Percentiles rank a stretch among this genome's conserved stretches.
Evolutionary conservation across 2,113 vertebrate genomes (phyloP).

Genomic region (Leptodactylus fuscus): DNA sequence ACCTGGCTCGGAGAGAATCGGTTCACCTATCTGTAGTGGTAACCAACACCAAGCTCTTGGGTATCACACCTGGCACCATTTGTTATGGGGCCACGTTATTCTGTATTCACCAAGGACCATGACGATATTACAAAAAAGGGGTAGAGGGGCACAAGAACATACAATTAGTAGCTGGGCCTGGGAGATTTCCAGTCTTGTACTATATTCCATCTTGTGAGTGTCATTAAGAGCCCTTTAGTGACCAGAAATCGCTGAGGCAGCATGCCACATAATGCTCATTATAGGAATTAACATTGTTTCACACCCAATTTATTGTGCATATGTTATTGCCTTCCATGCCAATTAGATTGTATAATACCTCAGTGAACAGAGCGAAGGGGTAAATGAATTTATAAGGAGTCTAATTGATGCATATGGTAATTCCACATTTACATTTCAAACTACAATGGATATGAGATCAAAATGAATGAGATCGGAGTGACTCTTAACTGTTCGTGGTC

Average conservation of each 20-base stretch:
- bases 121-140: background rate
- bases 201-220: slow-evolving; percentile 16
- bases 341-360: slow-evolving; percentile 71
- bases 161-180: background rate
- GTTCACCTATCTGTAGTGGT: too few species aligned
- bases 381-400: slow-evolving; percentile 64
- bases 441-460: slow-evolving; percentile 31
- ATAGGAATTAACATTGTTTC: slow-evolving; percentile 72
- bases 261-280: slow-evolving; percentile 65
- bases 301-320: slow-evolving; percentile 72
- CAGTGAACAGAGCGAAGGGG: slow-evolving; percentile 63
- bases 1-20: too few species aligned
- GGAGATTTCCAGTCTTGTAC: background rate
- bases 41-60: too few species aligned
- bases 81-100: background rate
- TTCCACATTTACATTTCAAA: slow-evolving; percentile 62
- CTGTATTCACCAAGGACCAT: background rate
- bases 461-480: slow-evolving; percentile 5
- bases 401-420: slow-evolving; percentile 62
- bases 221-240: slow-evolving; percentile 43
- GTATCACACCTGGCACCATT: background rate
- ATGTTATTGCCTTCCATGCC: slow-evolving; percentile 69
- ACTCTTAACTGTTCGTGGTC: background rate
- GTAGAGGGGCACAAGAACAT: background rate
- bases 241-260: slow-evolving; percentile 65